Percentiles rank a stretch among this genome's conserved stretches.
Conservation (phyloP, 2,113 vertebrate genomes). For the Hydrochoerus hydrochaeris region DNA sequence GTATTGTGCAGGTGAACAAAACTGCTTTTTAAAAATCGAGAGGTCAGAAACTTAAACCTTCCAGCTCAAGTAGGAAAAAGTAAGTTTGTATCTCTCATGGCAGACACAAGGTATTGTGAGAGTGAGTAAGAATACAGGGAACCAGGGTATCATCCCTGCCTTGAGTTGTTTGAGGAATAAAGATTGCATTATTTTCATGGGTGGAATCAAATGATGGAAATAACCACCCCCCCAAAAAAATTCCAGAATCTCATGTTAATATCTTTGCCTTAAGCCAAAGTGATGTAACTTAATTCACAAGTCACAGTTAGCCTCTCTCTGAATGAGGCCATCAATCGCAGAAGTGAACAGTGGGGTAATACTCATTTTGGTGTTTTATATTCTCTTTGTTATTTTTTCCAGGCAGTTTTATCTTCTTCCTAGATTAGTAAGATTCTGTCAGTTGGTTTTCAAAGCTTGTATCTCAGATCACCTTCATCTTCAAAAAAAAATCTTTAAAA, state of each 20-base stretch:
- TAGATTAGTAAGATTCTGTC: conserved; percentile 12
- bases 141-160: neutral
- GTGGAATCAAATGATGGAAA: neutral
- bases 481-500: neutral
- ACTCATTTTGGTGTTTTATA: neutral
- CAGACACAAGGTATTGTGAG: neutral
- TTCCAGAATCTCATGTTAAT: neutral
- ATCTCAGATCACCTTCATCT: neutral
- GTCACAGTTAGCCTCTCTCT: neutral
- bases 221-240: neutral
- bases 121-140: too few species aligned
- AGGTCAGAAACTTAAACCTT: conserved; percentile 29
- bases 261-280: neutral
- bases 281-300: neutral
- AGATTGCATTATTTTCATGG: neutral
- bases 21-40: neutral
- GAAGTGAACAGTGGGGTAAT: neutral
- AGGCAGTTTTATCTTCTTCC: neutral
- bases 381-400: neutral
- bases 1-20: conserved; percentile 9
- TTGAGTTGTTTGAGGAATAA: neutral
- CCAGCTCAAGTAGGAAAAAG: neutral
- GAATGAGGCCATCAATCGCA: neutral
- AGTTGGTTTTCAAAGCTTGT: neutral
- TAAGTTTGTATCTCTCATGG: neutral